A percentile compares a stretch with the other conserved stretches of the same genome.
Evolutionary conservation across 1,140 invertebrate genomes (phyloP).

Genomic region (Holcopasites calliopsidis): DNA sequence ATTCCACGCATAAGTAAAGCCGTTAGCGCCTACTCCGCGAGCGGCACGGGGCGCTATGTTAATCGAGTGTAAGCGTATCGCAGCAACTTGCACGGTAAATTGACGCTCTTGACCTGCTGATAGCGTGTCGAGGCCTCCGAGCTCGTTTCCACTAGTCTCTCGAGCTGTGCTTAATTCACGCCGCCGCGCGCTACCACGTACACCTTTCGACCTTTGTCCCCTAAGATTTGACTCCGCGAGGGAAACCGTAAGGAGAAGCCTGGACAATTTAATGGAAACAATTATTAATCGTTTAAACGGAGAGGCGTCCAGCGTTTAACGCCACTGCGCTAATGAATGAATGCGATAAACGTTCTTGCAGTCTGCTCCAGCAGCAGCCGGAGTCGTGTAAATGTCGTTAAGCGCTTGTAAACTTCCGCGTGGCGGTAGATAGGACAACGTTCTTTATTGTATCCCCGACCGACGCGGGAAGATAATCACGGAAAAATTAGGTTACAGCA

Average conservation of each 20-base stretch:
- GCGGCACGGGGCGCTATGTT: neutral
- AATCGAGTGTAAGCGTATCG: constrained; percentile 33
- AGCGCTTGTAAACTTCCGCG: constrained; percentile 30
- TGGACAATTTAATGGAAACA: neutral
- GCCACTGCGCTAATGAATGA: neutral
- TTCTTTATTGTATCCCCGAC: constrained; percentile 32
- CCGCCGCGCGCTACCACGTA: neutral
- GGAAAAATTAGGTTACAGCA: constrained; percentile 50
- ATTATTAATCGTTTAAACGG: neutral
- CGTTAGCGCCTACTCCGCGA: constrained; percentile 52
- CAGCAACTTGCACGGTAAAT: constrained; percentile 41
- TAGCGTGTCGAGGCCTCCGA: constrained; percentile 3
- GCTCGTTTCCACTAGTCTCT: constrained; percentile 2
- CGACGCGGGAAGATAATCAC: constrained; percentile 45
- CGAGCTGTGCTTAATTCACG: neutral
- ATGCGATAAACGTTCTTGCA: neutral
- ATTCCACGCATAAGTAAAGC: constrained; percentile 55
- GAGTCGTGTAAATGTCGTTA: constrained; percentile 15
- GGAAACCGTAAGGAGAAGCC: too few relatives aligned
- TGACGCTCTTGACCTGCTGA: constrained; percentile 47
- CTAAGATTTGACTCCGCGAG: neutral
- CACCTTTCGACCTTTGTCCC: neutral
- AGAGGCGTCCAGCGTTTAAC: too few relatives aligned
- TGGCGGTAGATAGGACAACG: constrained; percentile 35
- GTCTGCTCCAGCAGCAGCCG: too few relatives aligned